Conservation (phyloP, 2,888 invertebrate genomes). For the Xestia sexstrigata region DNA sequence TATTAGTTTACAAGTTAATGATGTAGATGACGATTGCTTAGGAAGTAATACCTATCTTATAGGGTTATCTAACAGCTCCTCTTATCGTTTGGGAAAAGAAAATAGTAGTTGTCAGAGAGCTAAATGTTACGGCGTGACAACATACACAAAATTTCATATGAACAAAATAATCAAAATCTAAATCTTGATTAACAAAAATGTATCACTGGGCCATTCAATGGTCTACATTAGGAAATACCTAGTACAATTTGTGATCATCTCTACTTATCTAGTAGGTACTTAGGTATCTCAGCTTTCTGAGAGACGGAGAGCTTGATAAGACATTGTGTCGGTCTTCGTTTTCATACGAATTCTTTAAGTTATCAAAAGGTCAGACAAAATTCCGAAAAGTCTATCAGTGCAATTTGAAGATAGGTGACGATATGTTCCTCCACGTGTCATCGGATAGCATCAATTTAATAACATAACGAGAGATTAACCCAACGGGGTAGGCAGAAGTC, state of each 20-base stretch:
- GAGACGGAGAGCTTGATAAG: neutral
- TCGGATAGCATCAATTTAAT: neutral
- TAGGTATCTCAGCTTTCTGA: neutral
- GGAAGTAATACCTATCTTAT: neutral
- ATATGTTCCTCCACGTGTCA: too few species aligned
- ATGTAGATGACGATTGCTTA: neutral
- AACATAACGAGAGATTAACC: neutral
- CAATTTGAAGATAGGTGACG: neutral
- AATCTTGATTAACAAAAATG: neutral
- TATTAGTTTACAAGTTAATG: neutral
- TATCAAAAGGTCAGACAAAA: neutral
- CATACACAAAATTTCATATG: neutral
- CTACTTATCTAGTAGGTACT: neutral
- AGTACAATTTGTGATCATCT: neutral
- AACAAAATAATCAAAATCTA: neutral
- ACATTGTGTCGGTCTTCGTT: neutral
- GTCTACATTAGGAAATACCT: neutral
- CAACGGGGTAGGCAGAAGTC: too few species aligned
- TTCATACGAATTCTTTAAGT: neutral
- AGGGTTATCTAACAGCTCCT: constrained; percentile 20
- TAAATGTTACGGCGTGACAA: neutral
- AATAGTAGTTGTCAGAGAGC: neutral
- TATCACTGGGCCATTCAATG: neutral
- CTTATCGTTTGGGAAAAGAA: constrained; percentile 1
- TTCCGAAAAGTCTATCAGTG: neutral